A percentile compares a stretch with the other conserved stretches of the same genome.
Evolutionary conservation across 2,797 vertebrate species (phyloP).

Genomic region (Thripadectes ignobilis): DNA sequence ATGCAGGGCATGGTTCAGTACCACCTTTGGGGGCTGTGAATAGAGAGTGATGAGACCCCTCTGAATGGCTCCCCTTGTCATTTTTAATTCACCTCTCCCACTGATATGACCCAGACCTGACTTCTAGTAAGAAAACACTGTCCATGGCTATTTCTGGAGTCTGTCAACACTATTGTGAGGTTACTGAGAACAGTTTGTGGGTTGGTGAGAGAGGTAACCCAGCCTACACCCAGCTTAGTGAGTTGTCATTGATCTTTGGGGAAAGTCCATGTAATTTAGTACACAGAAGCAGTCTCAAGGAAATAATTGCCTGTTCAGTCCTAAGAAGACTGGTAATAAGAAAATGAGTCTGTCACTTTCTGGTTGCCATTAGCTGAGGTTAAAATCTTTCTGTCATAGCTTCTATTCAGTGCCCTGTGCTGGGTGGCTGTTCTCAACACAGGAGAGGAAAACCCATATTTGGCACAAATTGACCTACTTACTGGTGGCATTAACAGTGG

Average conservation of each 20-base stretch:
- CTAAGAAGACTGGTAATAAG: neutral
- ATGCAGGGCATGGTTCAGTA: neutral
- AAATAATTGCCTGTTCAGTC: slow-evolving; percentile 10
- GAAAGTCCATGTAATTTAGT: neutral
- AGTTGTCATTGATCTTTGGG: neutral
- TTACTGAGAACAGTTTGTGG: slow-evolving; percentile 20
- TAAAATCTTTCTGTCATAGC: neutral
- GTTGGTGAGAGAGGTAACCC: neutral
- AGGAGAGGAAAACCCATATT: neutral
- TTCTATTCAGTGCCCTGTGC: neutral
- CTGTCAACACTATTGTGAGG: slow-evolving; percentile 14
- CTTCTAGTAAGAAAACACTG: slow-evolving; percentile 35
- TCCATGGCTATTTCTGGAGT: slow-evolving; percentile 40
- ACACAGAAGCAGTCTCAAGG: neutral
- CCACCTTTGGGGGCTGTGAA: neutral
- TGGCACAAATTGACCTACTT: neutral
- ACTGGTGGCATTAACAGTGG: neutral
- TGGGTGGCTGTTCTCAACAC: neutral
- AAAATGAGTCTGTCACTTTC: neutral
- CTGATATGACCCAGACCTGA: neutral
- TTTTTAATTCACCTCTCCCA: neutral
- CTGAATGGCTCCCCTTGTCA: neutral
- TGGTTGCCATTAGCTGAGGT: neutral
- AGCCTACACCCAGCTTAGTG: neutral
- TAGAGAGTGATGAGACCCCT: neutral